These are phyloP conservation scores for Pteruthius melanotis DNA, from an alignment of 2,113 vertebrate genomes.

Conservation along the genomic window DNA sequence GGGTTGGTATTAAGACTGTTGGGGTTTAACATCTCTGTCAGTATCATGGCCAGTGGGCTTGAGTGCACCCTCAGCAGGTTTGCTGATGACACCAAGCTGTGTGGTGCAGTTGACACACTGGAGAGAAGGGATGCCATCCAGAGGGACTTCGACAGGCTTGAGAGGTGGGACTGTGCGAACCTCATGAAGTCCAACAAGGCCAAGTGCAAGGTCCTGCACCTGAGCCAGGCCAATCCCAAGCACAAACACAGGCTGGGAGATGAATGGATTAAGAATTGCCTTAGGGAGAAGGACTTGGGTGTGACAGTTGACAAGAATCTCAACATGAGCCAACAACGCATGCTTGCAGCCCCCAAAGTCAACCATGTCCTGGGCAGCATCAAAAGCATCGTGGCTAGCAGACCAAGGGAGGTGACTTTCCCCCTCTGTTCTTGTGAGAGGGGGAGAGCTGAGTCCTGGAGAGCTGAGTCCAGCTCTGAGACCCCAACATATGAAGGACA, in stretches of 20 bases:
- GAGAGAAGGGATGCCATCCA: not conserved
- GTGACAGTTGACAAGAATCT: not conserved
- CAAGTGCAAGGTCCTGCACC: not conserved
- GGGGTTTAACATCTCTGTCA: not conserved
- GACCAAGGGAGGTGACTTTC: not conserved
- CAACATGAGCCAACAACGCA: not conserved
- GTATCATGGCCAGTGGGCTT: not conserved
- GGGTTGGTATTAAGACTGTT: not conserved
- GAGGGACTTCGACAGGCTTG: not conserved
- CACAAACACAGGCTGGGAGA: not conserved
- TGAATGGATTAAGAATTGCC: not conserved
- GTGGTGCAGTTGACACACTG: fast-evolving
- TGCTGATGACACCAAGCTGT: not conserved
- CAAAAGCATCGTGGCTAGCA: not conserved
- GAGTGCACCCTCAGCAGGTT: not conserved
- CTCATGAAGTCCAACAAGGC: not conserved
- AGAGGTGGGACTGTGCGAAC: not conserved
- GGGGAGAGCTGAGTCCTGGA: too few species aligned
- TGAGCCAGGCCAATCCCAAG: not conserved
- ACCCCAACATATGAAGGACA: not conserved
- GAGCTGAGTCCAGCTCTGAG: not conserved
- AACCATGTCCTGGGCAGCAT: not conserved
- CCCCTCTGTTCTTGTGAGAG: not conserved
- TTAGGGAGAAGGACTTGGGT: not conserved
- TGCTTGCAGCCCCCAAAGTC: not conserved